Evolutionary conservation across 2,797 vertebrate species (phyloP), one percentile per base, ranked within the genome.

Genomic region (Diglossa cyanea): DNA sequence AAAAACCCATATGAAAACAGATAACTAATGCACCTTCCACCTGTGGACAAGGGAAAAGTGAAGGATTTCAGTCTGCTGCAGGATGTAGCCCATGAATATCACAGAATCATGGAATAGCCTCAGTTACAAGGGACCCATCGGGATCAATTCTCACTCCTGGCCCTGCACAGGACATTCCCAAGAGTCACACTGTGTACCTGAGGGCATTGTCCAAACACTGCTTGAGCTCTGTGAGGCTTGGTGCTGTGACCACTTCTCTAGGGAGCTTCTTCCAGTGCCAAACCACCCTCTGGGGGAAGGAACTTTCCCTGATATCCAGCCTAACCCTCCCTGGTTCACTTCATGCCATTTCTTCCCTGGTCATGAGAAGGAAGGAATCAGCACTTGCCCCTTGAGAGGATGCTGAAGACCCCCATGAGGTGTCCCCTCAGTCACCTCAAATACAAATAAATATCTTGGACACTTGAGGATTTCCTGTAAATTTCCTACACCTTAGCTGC

Each of bases 381-480:
- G 24, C 3, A 45, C 16, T 13, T 68, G 33, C 28, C 13, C 8
- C 18, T 63, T 0, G 0, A 25, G 54, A 60, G 33, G 33, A 7
- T 61, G 47, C 7, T 47, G 24, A 53, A 33, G 39, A 30, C 20
- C 4, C 7, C 24, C 13, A 0, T 47, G 54, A 76, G 8, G 28
- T 44, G 15, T 50, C 17, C 17, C 13, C 3, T 58, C 26, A 26
- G 20, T 28, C 30, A 33, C 13, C 33, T 53, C 33, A 62, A 28
- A 31, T 81, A 37, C 4, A 70, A 42, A 53, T 25, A 33, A 48
- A 23, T 50, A 7, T 20, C 40, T 60, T 60, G 45, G 19, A 21
- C 0, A 2, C 13, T 39, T 63, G 4, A 31, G 48, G 21, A 11
- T 39, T 80, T 91, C 1, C 0, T 15, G 1, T 12, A 33, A 3